A percentile compares a stretch with the other conserved stretches of the same genome.
These are phyloP conservation scores for Cotesia typhae DNA, from an alignment of 1,140 invertebrate species.

Conservation along the genomic window DNA sequence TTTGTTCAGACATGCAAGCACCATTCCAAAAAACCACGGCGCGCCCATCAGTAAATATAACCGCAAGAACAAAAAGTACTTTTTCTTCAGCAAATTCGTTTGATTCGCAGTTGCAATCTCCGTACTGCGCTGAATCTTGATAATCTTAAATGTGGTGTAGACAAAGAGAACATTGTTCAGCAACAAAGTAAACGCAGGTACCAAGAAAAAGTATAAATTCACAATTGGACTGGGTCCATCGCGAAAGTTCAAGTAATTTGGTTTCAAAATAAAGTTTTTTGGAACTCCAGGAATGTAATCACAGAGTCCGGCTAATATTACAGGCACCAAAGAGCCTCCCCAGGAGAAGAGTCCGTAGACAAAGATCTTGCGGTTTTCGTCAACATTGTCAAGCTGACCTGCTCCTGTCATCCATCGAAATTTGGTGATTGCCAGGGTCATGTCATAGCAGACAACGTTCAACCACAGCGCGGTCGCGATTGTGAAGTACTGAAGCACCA, in stretches of 20 bases:
- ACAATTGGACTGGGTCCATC: slow-evolving; percentile 43
- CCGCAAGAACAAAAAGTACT: slow-evolving; percentile 51
- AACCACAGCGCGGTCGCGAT: slow-evolving; percentile 55
- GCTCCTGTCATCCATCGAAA: slow-evolving; percentile 46
- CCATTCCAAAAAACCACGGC: slow-evolving; percentile 55
- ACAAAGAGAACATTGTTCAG: slow-evolving; percentile 49
- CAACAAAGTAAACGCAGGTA: slow-evolving; percentile 45
- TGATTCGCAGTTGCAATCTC: slow-evolving; percentile 36
- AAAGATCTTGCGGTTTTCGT: slow-evolving; percentile 44
- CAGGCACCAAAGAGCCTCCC: slow-evolving; percentile 1
- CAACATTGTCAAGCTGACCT: slow-evolving; percentile 22
- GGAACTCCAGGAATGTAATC: slow-evolving; percentile 35
- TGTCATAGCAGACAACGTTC: slow-evolving; percentile 56
- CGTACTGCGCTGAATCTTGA: slow-evolving; percentile 43
- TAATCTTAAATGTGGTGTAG: slow-evolving; percentile 48
- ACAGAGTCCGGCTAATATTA: background rate
- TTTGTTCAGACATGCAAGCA: slow-evolving; percentile 50
- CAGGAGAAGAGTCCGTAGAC: slow-evolving; percentile 15
- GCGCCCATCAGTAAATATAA: slow-evolving; percentile 56
- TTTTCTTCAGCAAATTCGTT: slow-evolving; percentile 41
- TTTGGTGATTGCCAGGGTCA: slow-evolving; percentile 52
- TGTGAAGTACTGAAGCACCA: slow-evolving; percentile 54
- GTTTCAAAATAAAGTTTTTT: slow-evolving; percentile 44
- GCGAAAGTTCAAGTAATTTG: slow-evolving; percentile 48
- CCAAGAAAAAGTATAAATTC: slow-evolving; percentile 44